Base-by-base conservation (phyloP, 2,113 vertebrate genomes). In the Rhinogobius similis region DNA sequence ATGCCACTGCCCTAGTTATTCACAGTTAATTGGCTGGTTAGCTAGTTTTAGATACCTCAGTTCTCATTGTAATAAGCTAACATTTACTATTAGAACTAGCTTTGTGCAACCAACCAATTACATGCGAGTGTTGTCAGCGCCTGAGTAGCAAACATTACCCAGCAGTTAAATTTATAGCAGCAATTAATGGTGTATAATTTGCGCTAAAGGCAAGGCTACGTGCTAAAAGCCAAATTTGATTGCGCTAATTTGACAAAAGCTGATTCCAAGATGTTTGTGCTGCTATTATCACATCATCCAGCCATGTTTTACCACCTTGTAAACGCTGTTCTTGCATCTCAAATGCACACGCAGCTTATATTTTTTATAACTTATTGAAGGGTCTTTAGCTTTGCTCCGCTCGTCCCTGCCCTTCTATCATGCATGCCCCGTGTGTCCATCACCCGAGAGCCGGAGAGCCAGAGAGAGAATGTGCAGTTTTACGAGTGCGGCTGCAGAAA, bases 381-480 rank as follows among this genome's bases (percentile, higher is more conserved):
- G 55, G 55, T 58, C 26, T 27, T 73, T 32, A 32, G 65, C 72
- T 72, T 68, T 82, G 62, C 75, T 76, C 75, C 66, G 65, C 68
- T 76, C 10, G 43, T 52, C 32, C 67, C 50, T 13, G 12, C 26
- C 50, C 63, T 70, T 36, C 68, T 1, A n/a, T 58, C 79, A 68
- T 48, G 83, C 80, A 84, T 76, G 85, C 76, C 46, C 32, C 69
- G 65, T 63, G 63, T 68, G 78, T 77, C 77, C 75, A 5, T 36
- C 52, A 26, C 52, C 10, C 58, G 38, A 76, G 78, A 73, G 75
- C 75, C 14, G 4, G n/a, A n/a, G n/a, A n/a, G n/a, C n/a, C n/a
- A n/a, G 20, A 8, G 46, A 48, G 46, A n/a, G 44, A 48, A 16
- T 5, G 21, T 44, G 36, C 39, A 12, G 67, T 58, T 71, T 66